These are phyloP conservation scores for Marmota monax DNA, from an alignment of 2,113 vertebrate genomes.

Conservation along the genomic window DNA sequence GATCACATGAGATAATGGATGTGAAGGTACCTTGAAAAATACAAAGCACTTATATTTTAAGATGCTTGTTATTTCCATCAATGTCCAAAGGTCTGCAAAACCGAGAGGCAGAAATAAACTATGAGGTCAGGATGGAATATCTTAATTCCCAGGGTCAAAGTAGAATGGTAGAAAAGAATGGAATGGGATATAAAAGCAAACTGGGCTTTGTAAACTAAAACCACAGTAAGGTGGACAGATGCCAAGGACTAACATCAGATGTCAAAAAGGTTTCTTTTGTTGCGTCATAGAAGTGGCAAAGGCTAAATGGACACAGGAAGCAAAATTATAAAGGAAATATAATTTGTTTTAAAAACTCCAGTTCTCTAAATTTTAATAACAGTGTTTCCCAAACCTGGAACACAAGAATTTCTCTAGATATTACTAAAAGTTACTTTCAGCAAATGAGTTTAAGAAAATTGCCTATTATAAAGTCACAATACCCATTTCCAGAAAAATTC, in stretches of 20 bases:
- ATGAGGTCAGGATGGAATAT: slow-evolving; percentile 36
- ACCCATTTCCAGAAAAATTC: slow-evolving; percentile 8
- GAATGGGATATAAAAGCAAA: slow-evolving; percentile 25
- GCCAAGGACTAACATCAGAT: neutral
- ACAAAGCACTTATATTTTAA: slow-evolving; percentile 25
- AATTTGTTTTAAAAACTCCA: slow-evolving; percentile 26
- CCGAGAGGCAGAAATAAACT: slow-evolving; percentile 42
- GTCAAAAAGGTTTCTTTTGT: slow-evolving; percentile 30
- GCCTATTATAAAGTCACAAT: neutral
- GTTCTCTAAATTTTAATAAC: slow-evolving; percentile 43
- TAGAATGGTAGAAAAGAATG: slow-evolving; percentile 46
- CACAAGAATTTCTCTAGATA: slow-evolving; percentile 39
- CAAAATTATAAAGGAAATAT: slow-evolving; percentile 61
- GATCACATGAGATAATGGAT: slow-evolving; percentile 36
- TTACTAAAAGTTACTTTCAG: slow-evolving; percentile 38
- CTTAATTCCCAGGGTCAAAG: slow-evolving; percentile 46
- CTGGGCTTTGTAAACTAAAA: slow-evolving; percentile 56
- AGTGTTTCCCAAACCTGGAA: slow-evolving; percentile 28
- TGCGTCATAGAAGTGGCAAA: slow-evolving; percentile 10
- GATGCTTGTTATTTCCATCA: slow-evolving; percentile 22
- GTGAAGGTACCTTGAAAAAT: slow-evolving; percentile 49
- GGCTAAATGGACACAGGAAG: neutral
- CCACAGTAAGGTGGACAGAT: slow-evolving; percentile 20
- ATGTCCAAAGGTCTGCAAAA: slow-evolving; percentile 17
- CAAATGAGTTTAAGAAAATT: slow-evolving; percentile 45